Evolutionary conservation across 35 echinoderm and acorn worm genomes (phyloP).

Genomic region (Anneissia japonica): DNA sequence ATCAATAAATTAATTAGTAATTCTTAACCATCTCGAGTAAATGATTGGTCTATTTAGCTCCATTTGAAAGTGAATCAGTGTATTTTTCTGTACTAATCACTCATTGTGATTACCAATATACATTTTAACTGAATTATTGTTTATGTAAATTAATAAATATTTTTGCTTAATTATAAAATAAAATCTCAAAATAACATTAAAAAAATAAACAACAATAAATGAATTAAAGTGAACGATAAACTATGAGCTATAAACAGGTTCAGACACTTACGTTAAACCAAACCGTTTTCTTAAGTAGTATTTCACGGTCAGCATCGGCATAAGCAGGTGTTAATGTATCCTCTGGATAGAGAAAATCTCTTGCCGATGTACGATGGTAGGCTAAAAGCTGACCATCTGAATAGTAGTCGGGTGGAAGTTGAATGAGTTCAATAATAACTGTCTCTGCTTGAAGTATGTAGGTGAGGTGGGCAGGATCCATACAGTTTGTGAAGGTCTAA

Average conservation of each 20-base stretch:
- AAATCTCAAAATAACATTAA: too few relatives aligned
- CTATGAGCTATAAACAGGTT: background rate
- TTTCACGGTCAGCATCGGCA: slow-evolving; percentile 72
- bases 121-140: too few relatives aligned
- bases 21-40: too few relatives aligned
- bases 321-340: slow-evolving; percentile 60
- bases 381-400: slow-evolving; percentile 70
- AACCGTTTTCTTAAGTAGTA: slow-evolving; percentile 64
- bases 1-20: too few relatives aligned
- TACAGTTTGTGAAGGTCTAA: slow-evolving; percentile 71
- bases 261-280: slow-evolving; percentile 89
- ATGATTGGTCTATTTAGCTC: too few relatives aligned
- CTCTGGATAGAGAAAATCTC: slow-evolving; percentile 85
- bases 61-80: too few relatives aligned
- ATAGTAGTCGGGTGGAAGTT: slow-evolving; percentile 63
- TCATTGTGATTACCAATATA: too few relatives aligned
- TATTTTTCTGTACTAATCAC: too few relatives aligned
- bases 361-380: slow-evolving; percentile 54
- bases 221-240: too few relatives aligned
- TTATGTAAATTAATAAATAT: too few relatives aligned
- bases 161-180: too few relatives aligned
- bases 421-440: slow-evolving; percentile 84
- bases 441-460: slow-evolving; percentile 55
- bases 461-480: slow-evolving; percentile 62
- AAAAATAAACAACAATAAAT: too few relatives aligned